Evolutionary conservation across 2,797 vertebrate genomes (phyloP), one percentile per base, ranked within the genome.

Genomic region (Girardinus metallicus): DNA sequence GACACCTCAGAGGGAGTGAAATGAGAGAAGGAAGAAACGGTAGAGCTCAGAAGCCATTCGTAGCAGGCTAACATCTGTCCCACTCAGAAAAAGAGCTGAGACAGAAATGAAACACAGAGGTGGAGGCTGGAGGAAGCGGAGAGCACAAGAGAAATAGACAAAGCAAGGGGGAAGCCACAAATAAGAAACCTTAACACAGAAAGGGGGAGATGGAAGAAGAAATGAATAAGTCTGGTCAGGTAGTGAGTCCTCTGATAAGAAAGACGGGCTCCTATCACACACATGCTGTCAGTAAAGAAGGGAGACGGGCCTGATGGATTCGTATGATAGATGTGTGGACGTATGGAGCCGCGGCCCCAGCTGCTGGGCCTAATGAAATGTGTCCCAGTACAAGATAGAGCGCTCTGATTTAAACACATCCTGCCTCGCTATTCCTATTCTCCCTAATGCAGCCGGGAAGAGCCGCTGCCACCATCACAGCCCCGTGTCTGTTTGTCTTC

Each of bases 291-390:
- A 88, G 81, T 53, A 86, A 81, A 31, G 84, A 82, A 80, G 74
- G 84, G 76, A 90, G 92, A 89, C 87, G 72, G 82, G 88, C 90
- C 92, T 92, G 93, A 94, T 94, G 94, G 94, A 94, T 95, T 94
- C 85, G 85, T 93, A 94, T 96, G 95, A 96, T 92, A 93, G 95
- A 96, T 96, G 93, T 94, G 92, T 89, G 92, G 90, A 93, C 79
- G 90, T 90, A 84, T 83, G 86, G 84, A 88, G 91, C 93, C 83
- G 81, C 74, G 90, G 94, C 88, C 95, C 92, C 95, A 96, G 95
- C 95, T 96, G 95, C 93, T 94, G 90, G 91, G 91, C 92, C 92
- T 96, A 96, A 95, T 96, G 94, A 96, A 96, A 96, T 95, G 95
- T 96, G 95, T 95, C 95, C 94, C 93, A 88, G 93, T 91, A 95